Percentiles rank a stretch among this genome's conserved stretches.
These are phyloP conservation scores for Axea sp. DNA, from an alignment of 2,888 invertebrate genomes.

Conservation along the genomic window DNA sequence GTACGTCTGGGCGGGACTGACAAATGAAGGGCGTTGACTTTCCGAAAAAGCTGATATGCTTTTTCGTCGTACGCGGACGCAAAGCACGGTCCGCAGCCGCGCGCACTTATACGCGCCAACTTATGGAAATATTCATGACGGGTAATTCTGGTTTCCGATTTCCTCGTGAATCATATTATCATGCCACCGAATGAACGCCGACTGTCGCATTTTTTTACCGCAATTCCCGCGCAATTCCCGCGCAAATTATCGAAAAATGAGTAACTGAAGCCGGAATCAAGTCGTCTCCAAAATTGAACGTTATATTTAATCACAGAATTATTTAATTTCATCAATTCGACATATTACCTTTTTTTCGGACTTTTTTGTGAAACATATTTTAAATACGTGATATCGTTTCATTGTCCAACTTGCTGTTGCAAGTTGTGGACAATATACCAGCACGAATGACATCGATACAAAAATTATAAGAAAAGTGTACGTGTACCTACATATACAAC, in stretches of 20 bases:
- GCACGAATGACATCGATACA: too few relatives aligned
- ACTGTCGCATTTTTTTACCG: constrained; percentile 13
- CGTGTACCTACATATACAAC: too few relatives aligned
- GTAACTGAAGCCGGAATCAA: neutral
- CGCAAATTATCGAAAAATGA: constrained; percentile 18
- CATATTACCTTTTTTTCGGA: too few relatives aligned
- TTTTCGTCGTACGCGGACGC: constrained; percentile 27
- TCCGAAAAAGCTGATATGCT: constrained; percentile 28
- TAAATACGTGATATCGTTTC: too few relatives aligned
- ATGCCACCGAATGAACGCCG: constrained; percentile 5
- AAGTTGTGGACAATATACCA: too few relatives aligned
- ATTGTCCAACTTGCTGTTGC: too few relatives aligned
- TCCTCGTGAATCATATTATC: constrained; percentile 44
- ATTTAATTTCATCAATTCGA: neutral
- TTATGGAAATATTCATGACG: constrained; percentile 35
- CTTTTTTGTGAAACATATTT: too few relatives aligned
- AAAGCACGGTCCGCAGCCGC: constrained; percentile 7
- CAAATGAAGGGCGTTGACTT: constrained; percentile 53
- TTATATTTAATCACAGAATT: constrained; percentile 9
- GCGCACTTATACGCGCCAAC: constrained; percentile 4
- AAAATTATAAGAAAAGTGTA: too few relatives aligned
- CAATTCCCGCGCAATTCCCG: constrained; percentile 17
- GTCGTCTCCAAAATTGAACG: neutral
- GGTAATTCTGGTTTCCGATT: constrained; percentile 38
- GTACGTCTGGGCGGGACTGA: too few relatives aligned